Evolutionary conservation across 2,888 invertebrate species (phyloP), one percentile per base, ranked within the genome.

Genomic region (Bibio marci): DNA sequence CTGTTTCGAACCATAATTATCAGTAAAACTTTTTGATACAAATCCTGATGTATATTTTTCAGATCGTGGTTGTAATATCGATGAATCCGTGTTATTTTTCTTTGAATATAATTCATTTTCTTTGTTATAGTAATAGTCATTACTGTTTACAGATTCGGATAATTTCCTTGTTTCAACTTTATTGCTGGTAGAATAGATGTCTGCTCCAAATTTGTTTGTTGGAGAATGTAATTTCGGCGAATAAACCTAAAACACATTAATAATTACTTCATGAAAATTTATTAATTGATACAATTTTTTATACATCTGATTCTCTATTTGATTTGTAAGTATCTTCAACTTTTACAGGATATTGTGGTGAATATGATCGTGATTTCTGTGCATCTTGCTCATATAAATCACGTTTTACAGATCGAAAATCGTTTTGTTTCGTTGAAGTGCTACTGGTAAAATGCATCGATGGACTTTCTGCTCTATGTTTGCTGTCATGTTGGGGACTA

Each of bases 401-500:
- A 30, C 49, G 48, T 40, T 50, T 49, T 2, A 47, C 47, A 38
- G 47, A 44, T 17, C 59, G 52, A 33, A 58, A 59, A 38, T 62
- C 61, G 44, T 58, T 62, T 44, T 59, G 59, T 18, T 57, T 46
- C 3, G 56, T 42, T 7, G 50, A 51, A 2, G 59, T 55, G 4
- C 59, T 55, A 10, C 60, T 55, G 15, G 57, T 58, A 37, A 57
- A 62, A 47, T 61, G 60, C 54, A 62, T 57, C 14, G 62, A 61
- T 2, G 62, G 62, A 40, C 60, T 62, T 46, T 62, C 62, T 4
- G 62, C 53, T 19, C 62, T 59, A 41, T 60, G 54, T 41, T 67
- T 66, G 46, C 67, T 69, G 33, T 68, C 69, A 41, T 71, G 70
- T 35, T 65, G 59, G 8, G 70, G 70, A 55, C 63, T 67, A 47